A percentile compares a stretch with the other conserved stretches of the same genome.
Conservation (phyloP, 2,888 invertebrate genomes). For the Ectropis crepuscularia region DNA sequence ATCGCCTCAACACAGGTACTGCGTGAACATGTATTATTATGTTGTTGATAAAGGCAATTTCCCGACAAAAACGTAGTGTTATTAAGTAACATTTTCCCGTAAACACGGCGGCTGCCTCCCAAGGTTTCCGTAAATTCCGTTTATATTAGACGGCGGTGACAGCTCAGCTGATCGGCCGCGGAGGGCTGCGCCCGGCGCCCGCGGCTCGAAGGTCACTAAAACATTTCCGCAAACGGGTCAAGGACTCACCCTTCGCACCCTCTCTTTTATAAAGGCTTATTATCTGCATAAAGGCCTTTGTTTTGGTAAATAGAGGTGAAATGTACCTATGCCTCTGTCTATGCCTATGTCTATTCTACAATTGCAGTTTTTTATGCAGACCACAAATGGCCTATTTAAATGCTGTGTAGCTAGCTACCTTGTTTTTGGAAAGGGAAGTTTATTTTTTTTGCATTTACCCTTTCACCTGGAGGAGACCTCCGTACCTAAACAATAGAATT, state of each 20-base stretch:
- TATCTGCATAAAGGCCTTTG: not conserved
- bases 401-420: too few species aligned
- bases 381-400: too few species aligned
- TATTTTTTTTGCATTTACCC: too few species aligned
- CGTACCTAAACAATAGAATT: too few species aligned
- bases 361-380: not conserved
- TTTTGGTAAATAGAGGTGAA: not conserved
- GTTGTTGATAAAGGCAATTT: too few species aligned
- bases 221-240: constrained; percentile 53
- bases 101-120: not conserved
- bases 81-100: not conserved
- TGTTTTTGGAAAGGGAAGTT: too few species aligned
- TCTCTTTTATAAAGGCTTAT: constrained; percentile 20
- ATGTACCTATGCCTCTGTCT: not conserved
- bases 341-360: not conserved
- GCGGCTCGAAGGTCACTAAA: constrained; percentile 45
- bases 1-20: too few species aligned
- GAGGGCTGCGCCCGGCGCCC: constrained; percentile 16
- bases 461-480: too few species aligned
- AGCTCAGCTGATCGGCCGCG: constrained; percentile 4
- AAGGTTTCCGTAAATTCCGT: constrained; percentile 11
- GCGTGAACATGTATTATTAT: too few species aligned
- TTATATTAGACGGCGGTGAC: constrained; percentile 18
- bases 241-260: constrained; percentile 44
- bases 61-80: too few species aligned